Evolutionary conservation across 2,113 vertebrate genomes (phyloP), one percentile per base, ranked within the genome.

Genomic region (Catharus fuscescens): DNA sequence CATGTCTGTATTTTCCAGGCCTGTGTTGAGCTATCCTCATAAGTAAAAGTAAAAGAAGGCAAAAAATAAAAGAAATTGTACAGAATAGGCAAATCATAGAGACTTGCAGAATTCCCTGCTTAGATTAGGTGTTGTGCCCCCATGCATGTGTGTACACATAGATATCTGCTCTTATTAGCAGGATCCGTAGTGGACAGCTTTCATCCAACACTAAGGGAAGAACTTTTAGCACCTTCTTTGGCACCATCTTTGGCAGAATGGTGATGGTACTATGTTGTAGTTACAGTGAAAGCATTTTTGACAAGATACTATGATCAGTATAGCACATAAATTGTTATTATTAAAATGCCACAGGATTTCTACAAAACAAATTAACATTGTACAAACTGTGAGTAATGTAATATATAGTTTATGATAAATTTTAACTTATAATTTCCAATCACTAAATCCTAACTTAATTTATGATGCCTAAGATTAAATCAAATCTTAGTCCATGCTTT

Each of bases 191-290:
- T 64, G 66, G 25, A 48, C 34, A 20, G 13, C 4, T 69, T 78
- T 61, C 45, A 61, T 53, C 9, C 0, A 0, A 38, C 12, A 7
- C 47, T 24, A 31, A 53, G 28, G 21, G 23, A 38, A n/a, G 47
- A 61, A 12, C 42, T 69, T 0, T 29, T 28, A 52, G 50, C 50
- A 52, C 50, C 50, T 28, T 50, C 45, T 48, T 80, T 64, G 31
- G 34, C 31, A 50, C 48, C 48, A 1, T 61, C 45, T 48, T 80
- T 56, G 31, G 31, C 34, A 50, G 26, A 64, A 65, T 50, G 5
- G 18, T 36, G 26, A 34, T 48, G 8, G 10, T 62, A n/a, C 19
- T 48, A 11, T 31, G 21, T 18, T 48, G 34, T 42, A 48, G 20
- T 26, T 56, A 31, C 29, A 80, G 42, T 21, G 2, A 71, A 64